Conservation (phyloP, 2,113 vertebrate genomes). For the Microcebus lehilahytsara region DNA sequence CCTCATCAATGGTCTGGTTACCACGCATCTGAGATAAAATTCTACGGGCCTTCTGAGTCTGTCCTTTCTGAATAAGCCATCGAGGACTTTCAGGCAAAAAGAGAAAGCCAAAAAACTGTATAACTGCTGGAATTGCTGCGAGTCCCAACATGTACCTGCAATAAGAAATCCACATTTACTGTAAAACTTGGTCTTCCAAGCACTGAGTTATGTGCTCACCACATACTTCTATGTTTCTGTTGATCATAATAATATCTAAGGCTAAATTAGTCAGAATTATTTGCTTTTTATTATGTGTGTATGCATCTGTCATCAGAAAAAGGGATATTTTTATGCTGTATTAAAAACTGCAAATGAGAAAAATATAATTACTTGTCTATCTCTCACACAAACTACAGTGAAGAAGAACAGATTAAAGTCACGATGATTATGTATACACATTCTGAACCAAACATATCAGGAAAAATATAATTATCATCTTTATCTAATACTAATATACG, state of each 20-base stretch:
- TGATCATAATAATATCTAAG: not conserved
- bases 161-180: conserved; percentile 42
- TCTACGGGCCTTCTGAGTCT: conserved; percentile 95
- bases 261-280: not conserved
- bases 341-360: not conserved
- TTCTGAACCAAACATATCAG: not conserved
- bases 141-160: conserved; percentile 97
- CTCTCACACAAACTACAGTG: not conserved
- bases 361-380: not conserved
- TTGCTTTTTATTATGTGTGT: not conserved
- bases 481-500: not conserved
- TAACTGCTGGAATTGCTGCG: conserved; percentile 91
- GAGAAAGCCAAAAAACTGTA: conserved; percentile 97
- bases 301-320: not conserved
- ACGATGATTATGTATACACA: not conserved
- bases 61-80: conserved; percentile 96
- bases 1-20: conserved; percentile 97
- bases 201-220: not conserved
- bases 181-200: not conserved
- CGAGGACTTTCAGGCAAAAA: conserved; percentile 98
- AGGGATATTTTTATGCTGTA: not conserved
- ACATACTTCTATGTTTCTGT: not conserved
- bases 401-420: not conserved
- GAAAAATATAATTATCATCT: not conserved
- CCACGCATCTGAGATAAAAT: conserved; percentile 96